These are phyloP conservation scores for Oceanodroma leucorhoa DNA, from an alignment of 2,797 vertebrate species.

Conservation along the genomic window DNA sequence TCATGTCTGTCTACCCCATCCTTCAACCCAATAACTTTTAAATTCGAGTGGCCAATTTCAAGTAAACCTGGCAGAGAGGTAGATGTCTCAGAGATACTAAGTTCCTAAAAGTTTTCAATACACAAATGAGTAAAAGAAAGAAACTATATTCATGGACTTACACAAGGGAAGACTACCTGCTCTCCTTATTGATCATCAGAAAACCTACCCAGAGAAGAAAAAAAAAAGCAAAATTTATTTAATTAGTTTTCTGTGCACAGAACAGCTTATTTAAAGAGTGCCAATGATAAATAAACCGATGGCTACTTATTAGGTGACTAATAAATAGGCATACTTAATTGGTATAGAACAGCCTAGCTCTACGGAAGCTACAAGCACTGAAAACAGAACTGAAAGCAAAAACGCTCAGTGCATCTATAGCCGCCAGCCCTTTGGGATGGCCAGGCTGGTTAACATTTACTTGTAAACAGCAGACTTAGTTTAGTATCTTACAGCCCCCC, in stretches of 20 bases:
- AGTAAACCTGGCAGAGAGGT: background rate
- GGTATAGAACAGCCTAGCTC: background rate
- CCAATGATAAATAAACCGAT: background rate
- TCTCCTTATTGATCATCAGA: background rate
- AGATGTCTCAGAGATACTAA: background rate
- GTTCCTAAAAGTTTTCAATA: background rate
- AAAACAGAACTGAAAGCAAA: background rate
- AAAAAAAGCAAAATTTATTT: background rate
- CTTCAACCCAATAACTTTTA: background rate
- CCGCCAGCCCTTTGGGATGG: background rate
- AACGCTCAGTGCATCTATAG: background rate
- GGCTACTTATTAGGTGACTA: background rate
- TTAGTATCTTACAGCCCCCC: background rate
- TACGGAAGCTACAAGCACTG: background rate
- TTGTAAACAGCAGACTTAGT: background rate
- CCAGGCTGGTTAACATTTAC: background rate
- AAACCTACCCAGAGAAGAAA: background rate
- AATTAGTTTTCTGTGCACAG: background rate
- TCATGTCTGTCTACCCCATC: background rate
- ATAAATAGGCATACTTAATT: background rate
- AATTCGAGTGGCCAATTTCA: background rate
- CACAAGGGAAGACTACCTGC: background rate
- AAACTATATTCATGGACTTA: background rate
- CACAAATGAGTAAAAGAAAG: background rate
- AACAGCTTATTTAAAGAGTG: background rate